Conservation (phyloP, 2,888 invertebrate genomes). For the Oligia fasciuncula region DNA sequence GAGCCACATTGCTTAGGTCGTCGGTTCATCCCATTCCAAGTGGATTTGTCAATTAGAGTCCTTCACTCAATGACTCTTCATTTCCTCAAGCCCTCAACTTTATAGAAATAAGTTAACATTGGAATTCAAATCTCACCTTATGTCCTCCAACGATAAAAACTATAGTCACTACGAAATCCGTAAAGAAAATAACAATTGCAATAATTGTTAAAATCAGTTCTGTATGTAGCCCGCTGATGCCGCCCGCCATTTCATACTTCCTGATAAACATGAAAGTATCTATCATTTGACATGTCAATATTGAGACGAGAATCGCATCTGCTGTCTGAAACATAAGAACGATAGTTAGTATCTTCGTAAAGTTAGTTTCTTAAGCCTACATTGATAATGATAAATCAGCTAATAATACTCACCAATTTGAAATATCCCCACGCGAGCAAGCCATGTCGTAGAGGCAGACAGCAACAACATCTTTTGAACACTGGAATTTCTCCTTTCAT, state of each 20-base stretch:
- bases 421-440: slow-evolving; percentile 73
- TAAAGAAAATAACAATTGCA: background rate
- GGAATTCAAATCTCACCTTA: slow-evolving; percentile 18
- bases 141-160: slow-evolving; percentile 38
- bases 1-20: no score
- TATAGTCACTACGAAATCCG: slow-evolving; percentile 30
- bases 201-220: background rate
- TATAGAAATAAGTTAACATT: background rate
- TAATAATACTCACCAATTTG: slow-evolving; percentile 65
- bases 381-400: background rate
- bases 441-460: slow-evolving; percentile 75
- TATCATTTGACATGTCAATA: background rate
- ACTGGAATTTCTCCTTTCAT: slow-evolving; percentile 65
- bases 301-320: background rate
- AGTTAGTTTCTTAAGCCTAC: background rate
- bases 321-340: slow-evolving; percentile 13
- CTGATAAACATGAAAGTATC: accelerated
- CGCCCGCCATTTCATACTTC: no score
- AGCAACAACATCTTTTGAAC: slow-evolving; percentile 74
- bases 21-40: background rate
- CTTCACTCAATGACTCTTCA: no score
- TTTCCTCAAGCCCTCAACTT: background rate
- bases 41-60: background rate
- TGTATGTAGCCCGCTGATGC: no score
- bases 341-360: background rate